Conservation (phyloP, 2,113 vertebrate species). For the Perccottus glenii region DNA sequence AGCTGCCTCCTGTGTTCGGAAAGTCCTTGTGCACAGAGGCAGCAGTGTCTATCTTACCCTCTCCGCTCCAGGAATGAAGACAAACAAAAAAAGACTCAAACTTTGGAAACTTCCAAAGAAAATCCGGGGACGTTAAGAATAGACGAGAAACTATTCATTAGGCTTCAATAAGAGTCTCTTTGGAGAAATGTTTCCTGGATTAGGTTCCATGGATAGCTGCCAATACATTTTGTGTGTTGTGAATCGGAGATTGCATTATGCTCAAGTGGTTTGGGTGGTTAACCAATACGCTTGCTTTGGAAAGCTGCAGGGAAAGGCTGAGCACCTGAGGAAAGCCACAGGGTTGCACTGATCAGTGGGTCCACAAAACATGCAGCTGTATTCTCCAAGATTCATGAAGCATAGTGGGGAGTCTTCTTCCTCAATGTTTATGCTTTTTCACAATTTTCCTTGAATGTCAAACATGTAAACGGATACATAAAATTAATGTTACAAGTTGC, state of each 20-base stretch:
- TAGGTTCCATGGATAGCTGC: conserved; percentile 61
- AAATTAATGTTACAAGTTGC: not conserved
- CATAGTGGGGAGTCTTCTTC: conserved; percentile 50
- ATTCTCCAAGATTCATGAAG: conserved; percentile 41
- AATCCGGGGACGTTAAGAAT: conserved; percentile 48
- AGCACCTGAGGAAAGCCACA: conserved; percentile 73
- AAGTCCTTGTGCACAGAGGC: conserved; percentile 62
- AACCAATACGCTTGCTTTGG: conserved; percentile 70
- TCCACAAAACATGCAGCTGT: conserved; percentile 46
- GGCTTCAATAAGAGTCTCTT: conserved; percentile 62
- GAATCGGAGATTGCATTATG: conserved; percentile 71
- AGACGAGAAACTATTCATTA: conserved; percentile 68
- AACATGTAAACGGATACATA: not conserved
- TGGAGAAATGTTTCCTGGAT: conserved; percentile 70
- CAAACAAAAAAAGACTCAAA: conserved; percentile 46
- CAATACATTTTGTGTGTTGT: conserved; percentile 69
- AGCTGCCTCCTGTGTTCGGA: conserved; percentile 61
- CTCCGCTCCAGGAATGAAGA: conserved; percentile 42
- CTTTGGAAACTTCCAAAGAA: conserved; percentile 45
- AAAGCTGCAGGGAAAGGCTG: conserved; percentile 64
- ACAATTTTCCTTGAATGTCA: not conserved
- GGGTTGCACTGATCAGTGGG: conserved; percentile 42
- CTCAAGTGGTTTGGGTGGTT: conserved; percentile 73
- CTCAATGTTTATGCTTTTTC: not conserved
- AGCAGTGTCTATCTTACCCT: conserved; percentile 48